Percentiles rank a stretch among this genome's conserved stretches.
Conservation (phyloP, 2,888 invertebrate species). For the Sphecodes monilicornis region DNA sequence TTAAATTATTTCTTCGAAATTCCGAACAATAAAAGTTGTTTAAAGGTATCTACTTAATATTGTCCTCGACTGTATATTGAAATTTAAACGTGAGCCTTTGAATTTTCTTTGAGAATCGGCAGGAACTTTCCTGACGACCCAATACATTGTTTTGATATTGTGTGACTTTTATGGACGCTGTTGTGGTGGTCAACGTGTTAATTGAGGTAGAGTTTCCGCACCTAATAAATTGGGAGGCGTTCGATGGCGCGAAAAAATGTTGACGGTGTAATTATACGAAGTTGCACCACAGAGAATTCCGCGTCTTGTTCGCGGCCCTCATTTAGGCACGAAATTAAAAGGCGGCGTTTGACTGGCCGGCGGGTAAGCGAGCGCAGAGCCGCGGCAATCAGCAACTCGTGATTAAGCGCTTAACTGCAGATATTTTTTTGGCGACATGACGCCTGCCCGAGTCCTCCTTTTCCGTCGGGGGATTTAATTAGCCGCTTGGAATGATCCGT, state of each 20-base stretch:
- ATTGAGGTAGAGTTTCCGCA: too few species aligned
- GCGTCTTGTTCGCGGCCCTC: slow-evolving; percentile 7
- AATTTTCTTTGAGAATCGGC: too few species aligned
- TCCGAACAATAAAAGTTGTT: too few species aligned
- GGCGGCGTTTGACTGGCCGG: slow-evolving; percentile 30
- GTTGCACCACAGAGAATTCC: not conserved
- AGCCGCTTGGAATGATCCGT: slow-evolving; percentile 44
- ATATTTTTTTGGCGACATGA: slow-evolving; percentile 30
- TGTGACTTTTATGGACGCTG: too few species aligned
- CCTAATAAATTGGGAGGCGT: not conserved
- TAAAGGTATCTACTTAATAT: too few species aligned
- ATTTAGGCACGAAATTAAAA: slow-evolving; percentile 19
- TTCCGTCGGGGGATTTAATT: slow-evolving; percentile 50
- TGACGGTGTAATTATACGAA: not conserved
- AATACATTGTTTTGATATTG: too few species aligned
- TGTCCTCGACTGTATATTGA: too few species aligned
- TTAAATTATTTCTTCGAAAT: too few species aligned
- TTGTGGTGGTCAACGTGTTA: too few species aligned
- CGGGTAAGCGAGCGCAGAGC: not conserved
- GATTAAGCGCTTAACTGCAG: slow-evolving; percentile 56
- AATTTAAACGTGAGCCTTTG: too few species aligned
- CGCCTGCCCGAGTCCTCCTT: slow-evolving; percentile 12
- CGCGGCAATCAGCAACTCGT: slow-evolving; percentile 51
- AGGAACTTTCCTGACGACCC: too few species aligned
- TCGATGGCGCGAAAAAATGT: not conserved